A percentile compares a stretch with the other conserved stretches of the same genome.
Conservation (phyloP, 2,113 vertebrate species). For the Butorides virescens region DNA sequence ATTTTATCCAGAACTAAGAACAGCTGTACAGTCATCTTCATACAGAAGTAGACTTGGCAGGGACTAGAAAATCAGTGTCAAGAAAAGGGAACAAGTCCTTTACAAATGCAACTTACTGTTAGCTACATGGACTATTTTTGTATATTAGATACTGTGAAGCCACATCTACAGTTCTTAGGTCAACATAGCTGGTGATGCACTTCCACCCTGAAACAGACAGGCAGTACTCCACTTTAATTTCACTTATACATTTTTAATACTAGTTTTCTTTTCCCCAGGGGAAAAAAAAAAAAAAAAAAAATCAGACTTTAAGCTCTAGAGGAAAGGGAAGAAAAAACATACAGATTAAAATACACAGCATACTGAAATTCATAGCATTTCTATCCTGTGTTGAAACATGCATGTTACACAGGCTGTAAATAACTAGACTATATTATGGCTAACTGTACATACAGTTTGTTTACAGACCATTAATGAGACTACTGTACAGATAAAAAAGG, state of each 20-base stretch:
- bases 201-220: background rate
- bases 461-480: background rate
- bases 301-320: background rate
- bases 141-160: background rate
- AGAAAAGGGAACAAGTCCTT: constrained; percentile 29
- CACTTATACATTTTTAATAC: background rate
- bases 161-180: background rate
- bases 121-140: background rate
- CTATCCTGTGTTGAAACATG: background rate
- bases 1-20: background rate
- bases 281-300: no score
- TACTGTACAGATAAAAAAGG: background rate
- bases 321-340: background rate
- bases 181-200: background rate
- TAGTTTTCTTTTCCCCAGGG: background rate
- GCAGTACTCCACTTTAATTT: background rate
- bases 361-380: background rate
- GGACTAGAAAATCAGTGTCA: background rate
- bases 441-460: background rate
- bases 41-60: background rate
- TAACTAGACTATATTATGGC: background rate
- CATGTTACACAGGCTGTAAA: background rate
- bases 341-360: background rate
- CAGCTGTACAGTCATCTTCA: background rate
- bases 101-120: background rate